phyloP scores from a whole-genome alignment of 2,113 vertebrate genomes.

The Athene cunicularia region DNA sequence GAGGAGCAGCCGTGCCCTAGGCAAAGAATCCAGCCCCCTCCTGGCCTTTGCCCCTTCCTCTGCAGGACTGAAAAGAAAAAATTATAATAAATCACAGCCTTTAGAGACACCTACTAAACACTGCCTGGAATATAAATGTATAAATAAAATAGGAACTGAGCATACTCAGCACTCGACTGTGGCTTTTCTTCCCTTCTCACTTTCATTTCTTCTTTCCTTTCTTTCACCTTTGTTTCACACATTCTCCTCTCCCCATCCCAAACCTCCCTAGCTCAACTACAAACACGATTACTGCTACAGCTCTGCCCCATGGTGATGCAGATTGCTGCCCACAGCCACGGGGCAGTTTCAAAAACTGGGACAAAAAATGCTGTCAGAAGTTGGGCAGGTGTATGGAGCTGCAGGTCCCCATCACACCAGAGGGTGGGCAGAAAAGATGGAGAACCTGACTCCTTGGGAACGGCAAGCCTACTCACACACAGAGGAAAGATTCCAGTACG shows the following conservation, averaged over 20 bases:
- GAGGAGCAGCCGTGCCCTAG: constrained; percentile 58
- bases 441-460: background rate
- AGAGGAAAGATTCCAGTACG: background rate
- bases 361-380: background rate
- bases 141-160: constrained; percentile 36
- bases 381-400: background rate
- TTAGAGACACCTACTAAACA: constrained; percentile 54
- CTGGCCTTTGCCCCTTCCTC: constrained; percentile 64
- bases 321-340: background rate
- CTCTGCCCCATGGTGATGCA: background rate
- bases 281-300: background rate
- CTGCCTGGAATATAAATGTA: constrained; percentile 44
- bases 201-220: constrained; percentile 53
- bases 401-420: fast-evolving
- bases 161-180: background rate
- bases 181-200: constrained; percentile 26
- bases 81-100: constrained; percentile 67
- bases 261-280: background rate
- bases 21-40: constrained; percentile 63
- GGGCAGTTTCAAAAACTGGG: background rate
- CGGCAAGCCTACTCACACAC: background rate
- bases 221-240: constrained; percentile 41
- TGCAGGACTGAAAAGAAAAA: constrained; percentile 17
- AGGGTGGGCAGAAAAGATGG: background rate
- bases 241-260: constrained; percentile 2